phyloP scores from a whole-genome alignment of 2,113 vertebrate species.

The Pelecanoides urinatrix region DNA sequence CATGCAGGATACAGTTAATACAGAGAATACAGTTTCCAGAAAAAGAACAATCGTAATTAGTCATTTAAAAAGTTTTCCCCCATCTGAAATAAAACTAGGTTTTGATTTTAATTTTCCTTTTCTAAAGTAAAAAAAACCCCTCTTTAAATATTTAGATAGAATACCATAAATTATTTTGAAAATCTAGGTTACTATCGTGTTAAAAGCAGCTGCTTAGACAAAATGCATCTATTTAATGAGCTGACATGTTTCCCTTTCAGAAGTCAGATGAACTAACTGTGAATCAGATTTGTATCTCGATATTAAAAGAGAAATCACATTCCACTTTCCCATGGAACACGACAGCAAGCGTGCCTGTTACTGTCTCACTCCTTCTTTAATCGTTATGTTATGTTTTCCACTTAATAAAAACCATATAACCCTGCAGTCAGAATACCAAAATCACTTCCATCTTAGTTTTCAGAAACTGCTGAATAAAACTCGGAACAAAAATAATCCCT shows the following conservation, averaged over 20 bases:
- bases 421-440: slow-evolving; percentile 37
- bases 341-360: background rate
- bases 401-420: slow-evolving; percentile 58
- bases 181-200: background rate
- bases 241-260: background rate
- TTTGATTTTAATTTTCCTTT: background rate
- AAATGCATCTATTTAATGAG: background rate
- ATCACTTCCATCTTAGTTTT: slow-evolving; percentile 62
- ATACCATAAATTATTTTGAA: background rate
- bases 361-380: slow-evolving; percentile 23
- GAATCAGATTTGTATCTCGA: background rate
- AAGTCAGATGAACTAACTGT: background rate
- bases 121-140: background rate
- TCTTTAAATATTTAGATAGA: background rate
- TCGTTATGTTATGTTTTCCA: slow-evolving; percentile 30
- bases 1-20: background rate
- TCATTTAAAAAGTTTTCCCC: background rate
- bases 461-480: slow-evolving; percentile 62
- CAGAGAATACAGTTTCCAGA: background rate
- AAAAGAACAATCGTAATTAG: background rate
- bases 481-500: slow-evolving; percentile 17
- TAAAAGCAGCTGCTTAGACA: slow-evolving; percentile 7
- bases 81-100: background rate
- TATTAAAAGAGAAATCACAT: slow-evolving; percentile 32
- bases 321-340: slow-evolving; percentile 3